Conservation (phyloP, 2,113 vertebrate genomes). For the Sula dactylatra region DNA sequence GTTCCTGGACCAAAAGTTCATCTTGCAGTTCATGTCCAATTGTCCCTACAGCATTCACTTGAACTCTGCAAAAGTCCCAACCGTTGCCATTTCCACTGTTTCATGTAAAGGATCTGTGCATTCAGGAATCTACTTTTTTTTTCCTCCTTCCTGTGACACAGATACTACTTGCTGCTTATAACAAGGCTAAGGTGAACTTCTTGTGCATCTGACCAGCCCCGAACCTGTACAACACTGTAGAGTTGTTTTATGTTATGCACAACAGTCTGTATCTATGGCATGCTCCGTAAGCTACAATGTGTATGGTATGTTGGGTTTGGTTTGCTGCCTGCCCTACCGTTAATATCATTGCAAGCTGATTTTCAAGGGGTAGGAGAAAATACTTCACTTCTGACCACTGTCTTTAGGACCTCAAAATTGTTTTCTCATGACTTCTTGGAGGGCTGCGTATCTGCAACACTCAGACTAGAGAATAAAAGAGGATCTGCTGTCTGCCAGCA, state of each 20-base stretch:
- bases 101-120: not conserved
- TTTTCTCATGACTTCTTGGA: not conserved
- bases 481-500: not conserved
- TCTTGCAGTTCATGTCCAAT: not conserved
- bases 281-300: not conserved
- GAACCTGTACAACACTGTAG: not conserved
- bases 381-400: not conserved
- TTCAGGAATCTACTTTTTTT: not conserved
- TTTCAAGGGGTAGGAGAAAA: not conserved
- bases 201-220: not conserved
- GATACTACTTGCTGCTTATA: not conserved
- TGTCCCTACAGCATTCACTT: not conserved
- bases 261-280: not conserved
- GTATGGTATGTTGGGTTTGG: not conserved
- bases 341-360: not conserved
- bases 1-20: not conserved
- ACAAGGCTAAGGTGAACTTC: not conserved
- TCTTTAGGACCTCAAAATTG: not conserved
- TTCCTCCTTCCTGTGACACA: not conserved
- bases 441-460: not conserved
- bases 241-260: not conserved
- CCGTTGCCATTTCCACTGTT: not conserved
- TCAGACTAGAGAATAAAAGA: not conserved
- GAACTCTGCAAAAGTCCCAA: not conserved
- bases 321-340: conserved; percentile 2